Percentiles rank a stretch among this genome's conserved stretches.
Evolutionary conservation across 2,113 vertebrate species (phyloP).

Genomic region (Laticauda laticaudata): DNA sequence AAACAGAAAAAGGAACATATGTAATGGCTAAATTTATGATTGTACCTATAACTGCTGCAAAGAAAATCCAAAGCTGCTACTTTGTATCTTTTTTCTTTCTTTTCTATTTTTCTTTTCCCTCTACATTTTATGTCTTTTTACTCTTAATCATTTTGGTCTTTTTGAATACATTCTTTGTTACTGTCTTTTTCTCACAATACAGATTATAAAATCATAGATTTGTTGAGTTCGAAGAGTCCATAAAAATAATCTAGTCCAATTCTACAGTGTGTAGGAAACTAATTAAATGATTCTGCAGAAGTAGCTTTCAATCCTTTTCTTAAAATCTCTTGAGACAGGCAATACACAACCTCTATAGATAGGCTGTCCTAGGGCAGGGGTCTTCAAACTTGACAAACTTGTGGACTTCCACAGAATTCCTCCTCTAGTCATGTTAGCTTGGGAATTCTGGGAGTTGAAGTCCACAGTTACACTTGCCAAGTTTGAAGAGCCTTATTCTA

Average conservation of each 20-base stretch:
- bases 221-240: not conserved
- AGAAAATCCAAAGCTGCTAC: not conserved
- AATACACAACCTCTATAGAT: not conserved
- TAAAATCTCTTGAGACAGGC: not conserved
- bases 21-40: not conserved
- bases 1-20: not conserved
- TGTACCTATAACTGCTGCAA: not conserved
- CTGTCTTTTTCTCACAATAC: not conserved
- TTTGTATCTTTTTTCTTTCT: not conserved
- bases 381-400: too few relatives aligned
- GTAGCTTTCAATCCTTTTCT: not conserved
- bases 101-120: not conserved
- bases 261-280: not conserved
- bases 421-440: too few relatives aligned
- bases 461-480: too few relatives aligned
- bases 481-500: not conserved
- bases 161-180: not conserved
- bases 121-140: not conserved
- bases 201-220: not conserved
- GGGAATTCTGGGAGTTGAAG: too few relatives aligned
- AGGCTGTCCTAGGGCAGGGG: not conserved
- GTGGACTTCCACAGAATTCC: too few relatives aligned
- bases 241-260: not conserved
- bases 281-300: not conserved
- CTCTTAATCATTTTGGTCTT: not conserved